Conservation (phyloP, 2,113 vertebrate genomes). For the Nestor notabilis region DNA sequence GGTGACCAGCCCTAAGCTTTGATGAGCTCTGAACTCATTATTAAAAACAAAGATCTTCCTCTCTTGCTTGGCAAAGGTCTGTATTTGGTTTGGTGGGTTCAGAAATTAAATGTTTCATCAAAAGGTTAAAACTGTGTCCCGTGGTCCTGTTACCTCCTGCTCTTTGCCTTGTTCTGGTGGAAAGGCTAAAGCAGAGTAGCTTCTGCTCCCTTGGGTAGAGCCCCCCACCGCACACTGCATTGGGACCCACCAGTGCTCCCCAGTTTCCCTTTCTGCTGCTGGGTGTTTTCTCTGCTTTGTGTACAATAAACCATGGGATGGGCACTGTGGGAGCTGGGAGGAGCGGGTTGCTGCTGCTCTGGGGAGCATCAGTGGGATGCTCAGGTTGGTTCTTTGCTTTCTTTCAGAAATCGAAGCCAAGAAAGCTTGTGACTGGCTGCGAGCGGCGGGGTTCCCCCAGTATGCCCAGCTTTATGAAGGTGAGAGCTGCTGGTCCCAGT, state of each 20-base stretch:
- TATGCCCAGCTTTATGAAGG: constrained; percentile 91
- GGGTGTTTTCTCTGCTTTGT: background rate
- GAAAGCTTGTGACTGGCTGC: constrained; percentile 86
- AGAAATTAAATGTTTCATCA: background rate
- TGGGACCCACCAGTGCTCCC: background rate
- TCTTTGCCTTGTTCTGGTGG: background rate
- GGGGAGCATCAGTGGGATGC: accelerated
- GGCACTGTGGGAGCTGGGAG: accelerated
- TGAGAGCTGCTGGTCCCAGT: constrained; percentile 36
- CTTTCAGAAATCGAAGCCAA: constrained; percentile 84
- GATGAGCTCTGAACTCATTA: background rate
- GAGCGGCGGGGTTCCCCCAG: constrained; percentile 88
- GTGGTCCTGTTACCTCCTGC: background rate
- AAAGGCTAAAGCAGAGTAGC: background rate
- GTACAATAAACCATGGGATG: accelerated
- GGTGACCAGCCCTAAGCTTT: background rate
- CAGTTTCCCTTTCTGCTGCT: accelerated
- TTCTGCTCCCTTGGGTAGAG: background rate
- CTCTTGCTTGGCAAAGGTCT: background rate
- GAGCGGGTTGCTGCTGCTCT: accelerated
- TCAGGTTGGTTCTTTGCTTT: constrained; percentile 8
- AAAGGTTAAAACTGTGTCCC: background rate
- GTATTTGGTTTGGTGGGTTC: background rate
- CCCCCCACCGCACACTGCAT: accelerated
- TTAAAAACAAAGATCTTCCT: background rate